Conservation (phyloP, 2,113 vertebrate species). For the Gopherus flavomarginatus region DNA sequence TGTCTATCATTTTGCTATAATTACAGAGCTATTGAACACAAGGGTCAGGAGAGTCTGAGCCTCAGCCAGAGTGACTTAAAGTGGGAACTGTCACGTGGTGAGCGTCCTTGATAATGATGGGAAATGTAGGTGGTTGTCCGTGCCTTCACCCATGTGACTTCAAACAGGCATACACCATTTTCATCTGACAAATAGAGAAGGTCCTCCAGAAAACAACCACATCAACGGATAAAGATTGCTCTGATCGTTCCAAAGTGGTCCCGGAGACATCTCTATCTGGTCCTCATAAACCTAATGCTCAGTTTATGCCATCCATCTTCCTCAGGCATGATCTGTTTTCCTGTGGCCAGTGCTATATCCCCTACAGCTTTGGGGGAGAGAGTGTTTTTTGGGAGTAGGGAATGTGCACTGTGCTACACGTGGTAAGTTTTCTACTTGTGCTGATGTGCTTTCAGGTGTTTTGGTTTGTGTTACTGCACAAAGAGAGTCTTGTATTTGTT, state of each 20-base stretch:
- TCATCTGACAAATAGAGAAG: neutral
- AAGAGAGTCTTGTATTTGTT: neutral
- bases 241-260: neutral
- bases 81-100: accelerated
- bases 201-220: neutral
- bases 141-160: neutral
- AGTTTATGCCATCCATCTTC: neutral
- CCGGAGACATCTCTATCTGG: neutral
- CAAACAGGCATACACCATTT: neutral
- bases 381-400: neutral
- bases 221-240: neutral
- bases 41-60: neutral
- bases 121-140: neutral
- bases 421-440: neutral
- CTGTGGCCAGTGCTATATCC: neutral
- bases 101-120: neutral
- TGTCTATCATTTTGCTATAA: accelerated
- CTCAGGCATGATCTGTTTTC: neutral
- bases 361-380: neutral
- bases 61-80: neutral
- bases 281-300: neutral
- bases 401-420: neutral
- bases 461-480: neutral
- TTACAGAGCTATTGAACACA: neutral
- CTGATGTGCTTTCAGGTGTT: neutral